These are phyloP conservation scores for Fragum whitleyi DNA, from an alignment of 2,888 invertebrate genomes.

Conservation along the genomic window DNA sequence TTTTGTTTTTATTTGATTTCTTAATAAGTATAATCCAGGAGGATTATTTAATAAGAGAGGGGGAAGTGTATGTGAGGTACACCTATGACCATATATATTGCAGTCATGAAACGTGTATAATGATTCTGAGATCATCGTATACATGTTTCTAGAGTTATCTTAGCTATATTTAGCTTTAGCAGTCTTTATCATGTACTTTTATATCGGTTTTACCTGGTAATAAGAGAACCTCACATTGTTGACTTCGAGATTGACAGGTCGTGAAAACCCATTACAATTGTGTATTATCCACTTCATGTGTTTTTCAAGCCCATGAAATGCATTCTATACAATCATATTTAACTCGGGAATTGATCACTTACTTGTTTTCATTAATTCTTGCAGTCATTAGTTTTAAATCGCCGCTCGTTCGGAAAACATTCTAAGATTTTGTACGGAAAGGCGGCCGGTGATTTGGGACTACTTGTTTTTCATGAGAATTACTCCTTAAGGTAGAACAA, in stretches of 20 bases:
- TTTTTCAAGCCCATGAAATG: not conserved
- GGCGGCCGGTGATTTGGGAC: not conserved
- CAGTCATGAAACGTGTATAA: no score
- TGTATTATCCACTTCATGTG: not conserved
- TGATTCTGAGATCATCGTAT: no score
- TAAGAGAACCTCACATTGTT: no score
- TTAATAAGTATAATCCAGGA: not conserved
- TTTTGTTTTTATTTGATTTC: not conserved
- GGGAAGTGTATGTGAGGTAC: not conserved
- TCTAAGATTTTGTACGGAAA: not conserved
- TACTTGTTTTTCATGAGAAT: not conserved
- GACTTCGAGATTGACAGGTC: not conserved
- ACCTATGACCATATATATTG: no score
- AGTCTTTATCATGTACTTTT: no score
- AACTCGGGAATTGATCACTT: not conserved
- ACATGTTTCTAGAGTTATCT: no score
- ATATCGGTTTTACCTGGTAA: no score
- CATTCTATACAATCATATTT: not conserved
- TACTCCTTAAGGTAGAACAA: not conserved
- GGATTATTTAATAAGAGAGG: slow-evolving; percentile 6
- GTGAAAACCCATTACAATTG: not conserved
- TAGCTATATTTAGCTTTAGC: no score
- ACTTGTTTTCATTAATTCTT: not conserved
- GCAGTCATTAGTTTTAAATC: not conserved
- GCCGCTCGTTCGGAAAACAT: not conserved